phyloP scores from a whole-genome alignment of 2,113 vertebrate species.

The Pomatostomus ruficeps region DNA sequence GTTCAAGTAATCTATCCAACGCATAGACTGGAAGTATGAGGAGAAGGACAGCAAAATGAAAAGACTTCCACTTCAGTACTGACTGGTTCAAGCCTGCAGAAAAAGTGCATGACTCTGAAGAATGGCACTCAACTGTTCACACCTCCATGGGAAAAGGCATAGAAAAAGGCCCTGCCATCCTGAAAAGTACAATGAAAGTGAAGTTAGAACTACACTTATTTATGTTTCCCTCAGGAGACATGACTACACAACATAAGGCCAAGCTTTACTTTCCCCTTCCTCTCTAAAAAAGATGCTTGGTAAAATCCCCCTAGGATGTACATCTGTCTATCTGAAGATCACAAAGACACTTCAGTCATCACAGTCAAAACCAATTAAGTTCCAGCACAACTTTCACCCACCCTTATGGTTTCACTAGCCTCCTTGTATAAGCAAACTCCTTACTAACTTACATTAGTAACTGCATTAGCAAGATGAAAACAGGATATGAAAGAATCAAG shows the following conservation, averaged over 20 bases:
- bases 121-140: background rate
- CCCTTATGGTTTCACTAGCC: background rate
- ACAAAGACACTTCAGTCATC: background rate
- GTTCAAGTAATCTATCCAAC: background rate
- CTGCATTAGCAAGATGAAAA: background rate
- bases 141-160: background rate
- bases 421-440: background rate
- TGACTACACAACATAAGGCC: background rate
- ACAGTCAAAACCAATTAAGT: background rate
- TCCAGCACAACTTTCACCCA: background rate
- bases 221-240: background rate
- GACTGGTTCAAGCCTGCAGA: background rate
- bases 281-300: background rate
- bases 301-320: background rate
- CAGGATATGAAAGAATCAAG: background rate
- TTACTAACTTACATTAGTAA: background rate
- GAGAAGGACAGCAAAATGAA: background rate
- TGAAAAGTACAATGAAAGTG: background rate
- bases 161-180: background rate
- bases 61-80: background rate
- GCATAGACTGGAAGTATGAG: background rate
- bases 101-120: background rate
- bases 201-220: background rate
- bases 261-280: background rate
- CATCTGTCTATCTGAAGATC: background rate